Evolutionary conservation across 2,113 vertebrate species (phyloP).

Genomic region (Pyxicephalus adspersus): DNA sequence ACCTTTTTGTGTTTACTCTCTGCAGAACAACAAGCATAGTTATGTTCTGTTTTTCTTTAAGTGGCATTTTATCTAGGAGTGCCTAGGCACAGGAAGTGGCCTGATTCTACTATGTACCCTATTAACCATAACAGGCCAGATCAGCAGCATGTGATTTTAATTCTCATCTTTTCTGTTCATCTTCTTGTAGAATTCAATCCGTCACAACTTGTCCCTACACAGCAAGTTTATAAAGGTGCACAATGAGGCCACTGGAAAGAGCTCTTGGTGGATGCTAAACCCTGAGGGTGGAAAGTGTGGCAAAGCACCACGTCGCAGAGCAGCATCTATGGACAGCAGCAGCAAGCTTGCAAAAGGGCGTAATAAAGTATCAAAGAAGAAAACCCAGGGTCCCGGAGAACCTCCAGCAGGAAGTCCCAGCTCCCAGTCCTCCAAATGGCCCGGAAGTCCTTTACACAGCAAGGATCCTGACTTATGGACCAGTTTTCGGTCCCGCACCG

Average conservation of each 20-base stretch:
- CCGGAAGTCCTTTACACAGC: slow-evolving; percentile 84
- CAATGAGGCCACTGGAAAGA: slow-evolving; percentile 98
- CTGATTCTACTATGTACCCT: too few relatives aligned
- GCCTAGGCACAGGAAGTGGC: too few relatives aligned
- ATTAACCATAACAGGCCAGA: too few relatives aligned
- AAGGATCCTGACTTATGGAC: slow-evolving; percentile 91
- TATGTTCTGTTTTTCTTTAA: too few relatives aligned
- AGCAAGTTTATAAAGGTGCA: slow-evolving; percentile 98
- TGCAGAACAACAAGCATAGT: too few relatives aligned
- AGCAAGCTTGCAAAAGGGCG: slow-evolving; percentile 92
- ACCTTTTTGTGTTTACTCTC: too few relatives aligned
- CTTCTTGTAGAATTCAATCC: slow-evolving; percentile 99
- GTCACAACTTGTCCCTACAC: slow-evolving; percentile 97
- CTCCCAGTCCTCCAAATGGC: slow-evolving; percentile 89
- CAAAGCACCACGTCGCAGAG: slow-evolving; percentile 82
- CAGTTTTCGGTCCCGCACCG: slow-evolving; percentile 91
- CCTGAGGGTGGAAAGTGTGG: slow-evolving; percentile 92
- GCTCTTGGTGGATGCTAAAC: slow-evolving; percentile 99
- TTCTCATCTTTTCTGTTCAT: too few relatives aligned
- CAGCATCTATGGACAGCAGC: slow-evolving; percentile 98
- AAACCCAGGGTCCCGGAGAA: slow-evolving; percentile 77
- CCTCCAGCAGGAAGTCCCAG: slow-evolving; percentile 83
- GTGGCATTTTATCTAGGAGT: too few relatives aligned
- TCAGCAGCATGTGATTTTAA: too few relatives aligned
- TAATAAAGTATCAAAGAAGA: slow-evolving; percentile 90